A percentile compares a stretch with the other conserved stretches of the same genome.
Evolutionary conservation across 2,113 vertebrate genomes (phyloP).

Genomic region (Hiodon tergisus): DNA sequence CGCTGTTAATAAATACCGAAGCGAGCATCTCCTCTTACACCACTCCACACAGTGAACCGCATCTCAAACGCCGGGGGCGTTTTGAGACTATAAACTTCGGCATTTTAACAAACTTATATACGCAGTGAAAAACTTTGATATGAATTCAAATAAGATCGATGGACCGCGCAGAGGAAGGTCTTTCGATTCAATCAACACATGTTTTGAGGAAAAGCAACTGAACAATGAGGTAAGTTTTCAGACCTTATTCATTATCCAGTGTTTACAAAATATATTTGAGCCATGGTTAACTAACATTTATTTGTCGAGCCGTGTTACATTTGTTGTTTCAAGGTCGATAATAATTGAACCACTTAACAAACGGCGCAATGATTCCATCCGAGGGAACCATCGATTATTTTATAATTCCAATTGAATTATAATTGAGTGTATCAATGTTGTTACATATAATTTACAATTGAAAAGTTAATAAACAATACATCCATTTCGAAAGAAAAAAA

Average conservation of each 20-base stretch:
- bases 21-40: slow-evolving; percentile 13
- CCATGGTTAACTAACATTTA: background rate
- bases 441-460: too few relatives aligned
- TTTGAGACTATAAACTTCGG: too few relatives aligned
- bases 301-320: too few relatives aligned
- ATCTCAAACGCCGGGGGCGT: slow-evolving; percentile 39
- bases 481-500: background rate
- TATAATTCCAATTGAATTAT: too few relatives aligned
- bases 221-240: slow-evolving; percentile 50
- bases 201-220: slow-evolving; percentile 49
- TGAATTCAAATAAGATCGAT: slow-evolving; percentile 46
- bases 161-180: slow-evolving; percentile 51
- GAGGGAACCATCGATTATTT: too few relatives aligned
- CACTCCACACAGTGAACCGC: background rate
- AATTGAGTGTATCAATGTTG: too few relatives aligned
- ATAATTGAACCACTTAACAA: background rate
- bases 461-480: background rate
- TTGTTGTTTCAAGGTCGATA: background rate
- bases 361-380: too few relatives aligned
- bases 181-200: slow-evolving; percentile 54
- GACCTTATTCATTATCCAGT: too few relatives aligned
- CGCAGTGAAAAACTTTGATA: slow-evolving; percentile 25
- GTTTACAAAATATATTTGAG: background rate
- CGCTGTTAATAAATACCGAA: slow-evolving; percentile 55
- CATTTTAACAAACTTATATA: background rate